Percentiles rank a stretch among this genome's conserved stretches.
These are phyloP conservation scores for Mimumesa dahlbomi DNA, from an alignment of 2,888 invertebrate species.

Conservation along the genomic window DNA sequence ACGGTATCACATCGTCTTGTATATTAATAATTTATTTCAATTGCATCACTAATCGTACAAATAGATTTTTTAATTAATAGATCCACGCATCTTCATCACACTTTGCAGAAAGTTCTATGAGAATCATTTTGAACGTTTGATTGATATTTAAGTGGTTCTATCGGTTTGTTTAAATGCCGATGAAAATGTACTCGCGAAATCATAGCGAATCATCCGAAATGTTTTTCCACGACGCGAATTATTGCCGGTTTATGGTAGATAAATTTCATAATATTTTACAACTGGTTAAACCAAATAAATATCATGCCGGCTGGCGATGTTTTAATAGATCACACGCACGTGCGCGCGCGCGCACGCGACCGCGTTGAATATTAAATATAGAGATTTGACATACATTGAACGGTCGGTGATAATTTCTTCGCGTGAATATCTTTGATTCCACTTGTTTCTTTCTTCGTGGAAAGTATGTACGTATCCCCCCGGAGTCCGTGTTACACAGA, in stretches of 20 bases:
- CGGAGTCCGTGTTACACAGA: background rate
- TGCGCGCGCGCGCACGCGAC: too few species aligned
- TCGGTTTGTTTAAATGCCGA: too few species aligned
- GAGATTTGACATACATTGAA: slow-evolving; percentile 47
- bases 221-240: slow-evolving; percentile 30
- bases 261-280: slow-evolving; percentile 37
- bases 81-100: too few species aligned
- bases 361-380: slow-evolving; percentile 44
- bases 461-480: background rate
- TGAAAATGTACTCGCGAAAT: too few species aligned
- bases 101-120: too few species aligned
- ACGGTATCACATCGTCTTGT: slow-evolving; percentile 34
- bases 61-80: too few species aligned
- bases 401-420: slow-evolving; percentile 32
- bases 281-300: slow-evolving; percentile 47
- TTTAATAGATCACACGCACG: too few species aligned
- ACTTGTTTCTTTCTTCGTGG: background rate
- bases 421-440: background rate
- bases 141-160: too few species aligned
- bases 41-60: too few species aligned
- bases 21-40: too few species aligned
- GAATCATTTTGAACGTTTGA: too few species aligned
- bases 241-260: slow-evolving; percentile 39
- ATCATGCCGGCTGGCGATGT: slow-evolving; percentile 16
- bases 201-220: slow-evolving; percentile 23